Percentiles rank a stretch among this genome's conserved stretches.
Conservation (phyloP, 1,140 invertebrate genomes). For the Pantala flavescens region DNA sequence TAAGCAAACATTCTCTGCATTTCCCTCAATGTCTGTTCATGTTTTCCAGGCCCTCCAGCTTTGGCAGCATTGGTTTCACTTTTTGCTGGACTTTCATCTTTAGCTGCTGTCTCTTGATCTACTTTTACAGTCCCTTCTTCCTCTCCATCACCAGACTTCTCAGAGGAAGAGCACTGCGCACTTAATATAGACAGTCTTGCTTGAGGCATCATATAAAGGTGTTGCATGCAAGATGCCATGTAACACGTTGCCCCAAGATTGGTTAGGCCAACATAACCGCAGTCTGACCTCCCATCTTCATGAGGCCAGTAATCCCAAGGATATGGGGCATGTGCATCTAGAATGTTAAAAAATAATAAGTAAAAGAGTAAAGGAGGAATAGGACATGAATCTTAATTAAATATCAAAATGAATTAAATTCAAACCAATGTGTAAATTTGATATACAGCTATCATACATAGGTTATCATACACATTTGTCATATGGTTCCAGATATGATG, state of each 20-base stretch:
- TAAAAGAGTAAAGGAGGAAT: neutral
- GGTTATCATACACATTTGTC: too few relatives aligned
- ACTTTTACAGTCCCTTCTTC: neutral
- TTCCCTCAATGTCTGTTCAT: slow-evolving; percentile 72
- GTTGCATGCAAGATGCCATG: slow-evolving; percentile 94
- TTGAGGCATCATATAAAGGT: slow-evolving; percentile 92
- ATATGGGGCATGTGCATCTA: slow-evolving; percentile 70
- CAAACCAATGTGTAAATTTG: neutral
- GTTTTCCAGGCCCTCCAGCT: slow-evolving; percentile 51
- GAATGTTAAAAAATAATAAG: slow-evolving; percentile 20
- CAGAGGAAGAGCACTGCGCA: slow-evolving; percentile 39
- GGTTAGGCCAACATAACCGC: slow-evolving; percentile 86
- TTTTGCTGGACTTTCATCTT: neutral
- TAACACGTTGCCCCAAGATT: slow-evolving; percentile 94
- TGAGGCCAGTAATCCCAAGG: slow-evolving; percentile 97
- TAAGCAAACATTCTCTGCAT: slow-evolving; percentile 93
- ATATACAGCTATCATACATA: too few relatives aligned
- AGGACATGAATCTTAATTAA: neutral
- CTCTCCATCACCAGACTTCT: neutral
- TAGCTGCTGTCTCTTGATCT: neutral
- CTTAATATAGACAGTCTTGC: slow-evolving; percentile 70
- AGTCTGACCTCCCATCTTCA: slow-evolving; percentile 84
- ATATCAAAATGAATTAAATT: neutral
- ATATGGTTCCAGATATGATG: too few relatives aligned
- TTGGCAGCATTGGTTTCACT: neutral